Evolutionary conservation across 2,797 vertebrate genomes (phyloP), one percentile per base, ranked within the genome.

Genomic region (Echiichthys vipera): DNA sequence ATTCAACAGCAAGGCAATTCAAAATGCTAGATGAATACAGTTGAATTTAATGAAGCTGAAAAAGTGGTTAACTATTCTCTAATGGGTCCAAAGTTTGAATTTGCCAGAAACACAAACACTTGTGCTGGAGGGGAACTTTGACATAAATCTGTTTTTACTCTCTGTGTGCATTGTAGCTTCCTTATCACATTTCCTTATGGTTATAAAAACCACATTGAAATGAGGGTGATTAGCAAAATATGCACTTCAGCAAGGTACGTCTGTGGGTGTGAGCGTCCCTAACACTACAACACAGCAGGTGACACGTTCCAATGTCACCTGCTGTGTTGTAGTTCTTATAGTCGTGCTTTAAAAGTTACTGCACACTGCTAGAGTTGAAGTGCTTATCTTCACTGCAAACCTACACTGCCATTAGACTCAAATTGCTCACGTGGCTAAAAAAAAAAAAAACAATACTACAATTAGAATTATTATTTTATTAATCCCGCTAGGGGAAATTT

Each of bases 1-100:
- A n/a, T n/a, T n/a, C n/a, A n/a, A n/a, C n/a, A n/a, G n/a, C n/a
- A n/a, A n/a, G n/a, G n/a, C n/a, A n/a, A n/a, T n/a, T n/a, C n/a
- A n/a, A n/a, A n/a, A n/a, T n/a, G 12, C 15, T 8, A 24, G 7
- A 34, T 34, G 5, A 55, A 65, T 25, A 8, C 15, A 65, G 7
- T 2, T 7, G 30, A 59, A 43, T 10, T 22, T 34, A 36, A 56
- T 4, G 1, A 36, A n/a, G 9, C 18, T n/a, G 12, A 13, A 10
- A 65, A 34, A 47, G 13, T 29, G 17, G 56, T 72, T 73, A 67
- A 81, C 72, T 62, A 76, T 76, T 79, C n/a, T 75, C 65, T 10
- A 54, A 10, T 27, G n/a, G 65, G 30, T 57, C 55, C 46, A 80
- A 62, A 51, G 59, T 45, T 58, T 43, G 46, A 43, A 43, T 55